Evolutionary conservation across 2,888 invertebrate genomes (phyloP), one percentile per base, ranked within the genome.

Genomic region (Eulithis testata): DNA sequence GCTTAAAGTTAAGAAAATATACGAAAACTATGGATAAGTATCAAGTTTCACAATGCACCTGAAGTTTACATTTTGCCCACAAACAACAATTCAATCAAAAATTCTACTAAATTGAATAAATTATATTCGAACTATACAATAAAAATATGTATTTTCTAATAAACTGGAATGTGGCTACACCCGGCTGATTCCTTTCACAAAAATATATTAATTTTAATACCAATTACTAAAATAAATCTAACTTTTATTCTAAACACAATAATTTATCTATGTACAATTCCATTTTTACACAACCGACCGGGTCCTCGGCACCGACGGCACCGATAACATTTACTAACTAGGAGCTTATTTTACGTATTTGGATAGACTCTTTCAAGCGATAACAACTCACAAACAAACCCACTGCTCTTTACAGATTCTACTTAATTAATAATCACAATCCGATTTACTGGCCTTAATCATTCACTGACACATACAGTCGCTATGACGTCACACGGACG

Each of bases 291-390:
- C 82, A 81, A 85, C 88, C 81, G 79, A 88, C 89, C 89, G 86
- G 85, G 87, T 75, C 78, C 71, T 78, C 40, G 2, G 40, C 40
- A 40, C 6, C 8, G 37, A 2, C 78, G 79, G 76, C 82, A 86
- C 84, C 86, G 81, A 87, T 86, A 87, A 88, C 81, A 85, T 82
- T 83, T 75, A 80, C 76, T 80, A 81, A 79, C 82, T 88, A 89
- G 73, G 77, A 86, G 90, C 90, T 91, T 92, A 91, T 70, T 64
- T 86, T 91, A 92, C 83, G 90, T 93, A 91, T 93, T 93, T 92
- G 92, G 92, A 92, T 92, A 93, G 90, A 92, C 91, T 91, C 91
- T 92, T 90, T 87, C 86, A 90, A 88, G 86, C 87, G 85, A 91
- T 90, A 91, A 91, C 90, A 90, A 90, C 83, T 86, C 86, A 85